These are phyloP conservation scores for Gonatopus flavifemur DNA, from an alignment of 1,140 invertebrate genomes.

Conservation along the genomic window DNA sequence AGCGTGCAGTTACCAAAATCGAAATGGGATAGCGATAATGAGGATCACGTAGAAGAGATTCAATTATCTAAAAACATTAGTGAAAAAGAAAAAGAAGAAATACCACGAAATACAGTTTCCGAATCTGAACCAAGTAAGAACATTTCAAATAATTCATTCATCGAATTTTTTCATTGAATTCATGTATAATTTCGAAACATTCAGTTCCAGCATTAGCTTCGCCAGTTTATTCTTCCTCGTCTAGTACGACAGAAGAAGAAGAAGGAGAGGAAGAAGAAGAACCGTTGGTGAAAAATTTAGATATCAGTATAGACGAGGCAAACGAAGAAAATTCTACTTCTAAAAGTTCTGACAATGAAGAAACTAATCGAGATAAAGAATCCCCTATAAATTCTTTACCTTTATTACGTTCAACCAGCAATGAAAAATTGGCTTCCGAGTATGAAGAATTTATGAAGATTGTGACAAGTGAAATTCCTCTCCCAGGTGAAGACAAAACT, in stretches of 20 bases:
- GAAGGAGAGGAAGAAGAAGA: not conserved
- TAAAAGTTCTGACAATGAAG: slow-evolving; percentile 15
- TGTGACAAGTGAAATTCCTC: slow-evolving; percentile 37
- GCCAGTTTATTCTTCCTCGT: slow-evolving; percentile 11
- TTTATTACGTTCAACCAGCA: slow-evolving; percentile 17
- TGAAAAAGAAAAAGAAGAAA: slow-evolving; percentile 3
- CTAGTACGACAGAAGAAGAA: slow-evolving; percentile 4
- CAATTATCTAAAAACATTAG: not conserved
- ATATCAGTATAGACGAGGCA: not conserved
- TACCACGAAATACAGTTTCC: slow-evolving; percentile 1
- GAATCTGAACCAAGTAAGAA: slow-evolving; percentile 6
- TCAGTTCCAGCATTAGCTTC: no score
- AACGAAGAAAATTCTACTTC: slow-evolving; percentile 7
- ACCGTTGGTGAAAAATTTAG: not conserved
- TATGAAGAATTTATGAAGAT: slow-evolving; percentile 58
- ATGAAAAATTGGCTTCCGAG: slow-evolving; percentile 51
- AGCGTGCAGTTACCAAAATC: slow-evolving; percentile 44
- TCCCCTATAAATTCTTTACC: slow-evolving; percentile 7
- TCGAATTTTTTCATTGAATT: no score
- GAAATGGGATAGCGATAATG: slow-evolving; percentile 55
- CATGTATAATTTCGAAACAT: no score
- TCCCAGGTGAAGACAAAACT: no score
- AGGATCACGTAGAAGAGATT: no score
- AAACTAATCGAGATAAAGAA: slow-evolving; percentile 6
- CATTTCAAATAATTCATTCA: not conserved